Evolutionary conservation across 2,888 invertebrate genomes (phyloP), one percentile per base, ranked within the genome.

Genomic region (Empis livida): DNA sequence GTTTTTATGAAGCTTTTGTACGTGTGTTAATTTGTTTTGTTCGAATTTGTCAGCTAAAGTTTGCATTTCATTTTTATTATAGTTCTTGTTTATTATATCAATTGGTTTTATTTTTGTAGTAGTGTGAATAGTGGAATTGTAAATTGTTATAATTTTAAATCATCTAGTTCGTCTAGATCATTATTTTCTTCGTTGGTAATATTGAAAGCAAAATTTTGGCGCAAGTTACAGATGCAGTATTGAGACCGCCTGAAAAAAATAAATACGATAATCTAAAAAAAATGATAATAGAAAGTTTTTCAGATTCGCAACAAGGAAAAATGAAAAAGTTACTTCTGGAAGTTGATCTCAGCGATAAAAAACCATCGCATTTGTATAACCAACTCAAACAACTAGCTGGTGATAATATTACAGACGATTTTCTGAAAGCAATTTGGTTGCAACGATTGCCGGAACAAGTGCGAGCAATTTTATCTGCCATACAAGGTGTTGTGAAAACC

Each of bases 211-310:
- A 54, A 11, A 52, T 53, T 14, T 40, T 55, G 5, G 46, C 42
- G 2, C 53, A 55, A 49, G 52, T 56, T n/a, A 44, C 51, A 0
- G 51, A 54, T 20, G 49, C 53, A 27, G 51, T 56, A 1, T 31
- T 47, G 10, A 35, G 48, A 13, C 44, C 51, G 3, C 44, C 51
- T 17, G 16, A 17, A 17, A 39, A 37, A 9, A 32, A 27, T 13
- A 51, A 50, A 16, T 47, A 47, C 13, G 16, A 17, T 5, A 35
- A 37, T 38, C n/a, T 44, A n/a, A 51, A 48, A 41, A 46, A 40
- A 16, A 17, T 39, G 10, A 51, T 48, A 11, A 39, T 48, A 2
- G 39, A 37, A 13, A 43, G 44, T 37, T 51, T 51, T 16, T 32
- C 47, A 9, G 49, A 49, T 16, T 43, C 47, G 16, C 47, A 45